Evolutionary conservation across 1,140 invertebrate species (phyloP), one percentile per base, ranked within the genome.

Genomic region (Drosophila tropicalis): DNA sequence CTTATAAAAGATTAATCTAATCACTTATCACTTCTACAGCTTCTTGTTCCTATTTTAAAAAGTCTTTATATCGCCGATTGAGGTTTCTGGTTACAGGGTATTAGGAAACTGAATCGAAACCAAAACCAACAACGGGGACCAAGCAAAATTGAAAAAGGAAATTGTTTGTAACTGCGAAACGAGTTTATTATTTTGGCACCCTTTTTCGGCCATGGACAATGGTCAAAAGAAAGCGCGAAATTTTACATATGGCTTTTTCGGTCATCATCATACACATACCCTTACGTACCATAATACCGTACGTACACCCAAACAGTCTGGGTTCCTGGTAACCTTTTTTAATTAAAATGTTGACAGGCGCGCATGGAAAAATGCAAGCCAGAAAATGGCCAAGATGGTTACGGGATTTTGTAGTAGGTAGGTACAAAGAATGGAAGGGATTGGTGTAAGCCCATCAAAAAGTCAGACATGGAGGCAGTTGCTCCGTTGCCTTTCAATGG

Each of bases 151-250:
- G 90, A 91, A 91, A 76, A 91, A 91, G 90, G 90, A 91, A 91
- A 91, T 91, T 91, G 90, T 90, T 91, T 91, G 90, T 90, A 91
- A 90, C 87, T 81, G 84, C 79, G 82, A 86, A 91, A 91, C 84
- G 90, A 91, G 90, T 91, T 91, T 91, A 91, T 91, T 91, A 91
- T 91, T 91, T 87, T 91, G 84, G 90, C 87, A 91, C 90, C 90
- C 90, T 91, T 85, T 87, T 70, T 57, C 70, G 47, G 47, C 44
- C 76, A 54, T 83, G 72, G 70, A 62, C 81, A 61, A 61, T 62
- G 47, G 47, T 62, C 40, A 22, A 84, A 83, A 76, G 84, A 84
- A 89, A 89, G 81, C 84, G 84, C 84, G 77, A 89, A 80, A 75
- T 89, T 89, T 89, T 84, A 68, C 84, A 80, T 87, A 89, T 84